These are phyloP conservation scores for Apodemia mormo DNA, from an alignment of 2,888 invertebrate species.

Conservation along the genomic window DNA sequence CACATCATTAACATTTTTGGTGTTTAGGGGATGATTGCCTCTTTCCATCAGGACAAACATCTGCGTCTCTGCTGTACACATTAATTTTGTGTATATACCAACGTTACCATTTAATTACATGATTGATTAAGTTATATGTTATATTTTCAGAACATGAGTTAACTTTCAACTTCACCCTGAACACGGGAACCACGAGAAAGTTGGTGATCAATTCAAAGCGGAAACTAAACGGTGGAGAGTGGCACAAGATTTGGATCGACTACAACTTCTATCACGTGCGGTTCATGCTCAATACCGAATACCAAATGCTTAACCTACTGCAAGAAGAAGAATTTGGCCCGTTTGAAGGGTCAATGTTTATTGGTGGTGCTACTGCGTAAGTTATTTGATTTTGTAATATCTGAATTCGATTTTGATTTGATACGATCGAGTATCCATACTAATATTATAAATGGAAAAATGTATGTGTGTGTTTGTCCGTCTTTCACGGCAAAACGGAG, in stretches of 20 bases:
- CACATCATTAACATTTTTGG: too few species aligned
- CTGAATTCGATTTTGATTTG: not conserved
- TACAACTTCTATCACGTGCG: slow-evolving; percentile 96
- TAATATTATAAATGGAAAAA: too few species aligned
- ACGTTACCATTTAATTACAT: not conserved
- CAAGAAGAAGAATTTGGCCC: slow-evolving; percentile 95
- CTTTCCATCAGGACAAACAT: too few species aligned
- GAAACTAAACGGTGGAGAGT: slow-evolving; percentile 94
- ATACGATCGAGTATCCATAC: not conserved
- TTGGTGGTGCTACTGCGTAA: slow-evolving; percentile 95
- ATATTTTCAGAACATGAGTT: slow-evolving; percentile 86
- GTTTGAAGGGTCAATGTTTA: slow-evolving; percentile 96
- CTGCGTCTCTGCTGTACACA: too few species aligned
- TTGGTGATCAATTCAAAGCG: slow-evolving; percentile 91
- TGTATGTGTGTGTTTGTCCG: too few species aligned
- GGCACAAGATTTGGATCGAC: slow-evolving; percentile 98
- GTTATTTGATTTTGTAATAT: slow-evolving; percentile 49
- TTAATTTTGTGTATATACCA: not conserved
- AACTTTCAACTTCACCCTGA: slow-evolving; percentile 94
- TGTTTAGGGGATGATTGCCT: too few species aligned
- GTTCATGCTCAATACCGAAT: slow-evolving; percentile 95
- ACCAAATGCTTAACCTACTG: slow-evolving; percentile 91
- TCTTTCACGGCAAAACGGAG: too few species aligned
- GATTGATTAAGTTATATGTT: not conserved
- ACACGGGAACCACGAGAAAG: slow-evolving; percentile 90